phyloP scores from a whole-genome alignment of 2,888 invertebrate species.

The Sipha maydis region DNA sequence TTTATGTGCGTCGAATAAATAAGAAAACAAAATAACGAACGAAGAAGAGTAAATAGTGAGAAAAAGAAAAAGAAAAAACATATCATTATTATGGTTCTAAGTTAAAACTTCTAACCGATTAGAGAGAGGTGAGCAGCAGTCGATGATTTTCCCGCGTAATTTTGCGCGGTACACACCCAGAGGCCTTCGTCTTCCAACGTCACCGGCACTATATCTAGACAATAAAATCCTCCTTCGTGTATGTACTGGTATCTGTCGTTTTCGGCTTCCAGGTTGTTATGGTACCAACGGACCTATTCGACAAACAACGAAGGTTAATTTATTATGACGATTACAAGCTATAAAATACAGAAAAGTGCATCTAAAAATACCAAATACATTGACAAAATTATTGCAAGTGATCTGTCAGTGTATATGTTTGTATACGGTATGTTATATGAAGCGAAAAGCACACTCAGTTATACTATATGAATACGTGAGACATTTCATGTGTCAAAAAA shows the following conservation, averaged over 20 bases:
- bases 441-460: no score
- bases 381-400: no score
- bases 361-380: slow-evolving; percentile 62
- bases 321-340: background rate
- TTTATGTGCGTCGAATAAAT: background rate
- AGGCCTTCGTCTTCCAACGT: slow-evolving; percentile 84
- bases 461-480: no score
- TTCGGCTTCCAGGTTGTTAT: slow-evolving; percentile 82
- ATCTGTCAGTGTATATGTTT: no score
- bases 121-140: slow-evolving; percentile 70
- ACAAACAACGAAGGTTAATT: background rate
- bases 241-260: slow-evolving; percentile 81
- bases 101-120: no score
- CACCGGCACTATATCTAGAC: slow-evolving; percentile 84
- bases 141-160: slow-evolving; percentile 76
- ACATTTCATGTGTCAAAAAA: no score
- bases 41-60: background rate
- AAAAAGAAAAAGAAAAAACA: background rate
- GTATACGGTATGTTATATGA: no score
- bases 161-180: slow-evolving; percentile 87
- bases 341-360: background rate
- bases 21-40: background rate
- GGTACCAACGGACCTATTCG: slow-evolving; percentile 84
- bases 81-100: background rate
- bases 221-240: slow-evolving; percentile 87